Evolutionary conservation across 1,140 invertebrate species (phyloP).

Genomic region (Colletes gigas): DNA sequence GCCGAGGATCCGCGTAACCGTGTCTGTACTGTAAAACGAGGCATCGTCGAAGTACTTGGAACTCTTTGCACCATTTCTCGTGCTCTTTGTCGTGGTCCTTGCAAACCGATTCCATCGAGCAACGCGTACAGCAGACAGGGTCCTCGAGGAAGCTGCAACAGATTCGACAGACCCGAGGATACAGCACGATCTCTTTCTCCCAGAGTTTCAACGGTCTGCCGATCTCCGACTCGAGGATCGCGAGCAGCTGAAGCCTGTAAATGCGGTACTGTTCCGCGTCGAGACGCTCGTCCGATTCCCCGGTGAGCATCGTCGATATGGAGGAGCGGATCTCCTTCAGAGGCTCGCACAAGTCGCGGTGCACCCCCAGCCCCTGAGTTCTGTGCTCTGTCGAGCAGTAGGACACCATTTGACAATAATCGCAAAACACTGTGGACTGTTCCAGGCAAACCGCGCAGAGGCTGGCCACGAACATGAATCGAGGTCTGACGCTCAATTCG

Average conservation of each 20-base stretch:
- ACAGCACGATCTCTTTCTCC: constrained; percentile 86
- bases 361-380: constrained; percentile 74
- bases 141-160: constrained; percentile 81
- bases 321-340: constrained; percentile 64
- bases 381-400: constrained; percentile 82
- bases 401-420: constrained; percentile 80
- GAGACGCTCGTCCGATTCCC: constrained; percentile 80
- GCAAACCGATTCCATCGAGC: constrained; percentile 81
- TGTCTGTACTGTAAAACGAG: constrained; percentile 73
- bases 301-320: constrained; percentile 60
- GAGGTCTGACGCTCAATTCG: constrained; percentile 72
- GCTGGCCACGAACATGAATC: constrained; percentile 70
- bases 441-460: constrained; percentile 78
- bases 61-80: constrained; percentile 72
- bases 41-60: constrained; percentile 73
- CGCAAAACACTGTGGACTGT: constrained; percentile 68
- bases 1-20: constrained; percentile 81
- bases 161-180: constrained; percentile 83
- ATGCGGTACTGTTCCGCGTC: constrained; percentile 83
- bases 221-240: constrained; percentile 82
- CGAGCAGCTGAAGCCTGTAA: constrained; percentile 83
- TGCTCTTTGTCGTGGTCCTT: constrained; percentile 68
- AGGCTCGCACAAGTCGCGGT: constrained; percentile 79
- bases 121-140: constrained; percentile 81
- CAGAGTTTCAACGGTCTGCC: constrained; percentile 83